phyloP scores from a whole-genome alignment of 2,888 invertebrate species.

The Caenorhabditis sp. region DNA sequence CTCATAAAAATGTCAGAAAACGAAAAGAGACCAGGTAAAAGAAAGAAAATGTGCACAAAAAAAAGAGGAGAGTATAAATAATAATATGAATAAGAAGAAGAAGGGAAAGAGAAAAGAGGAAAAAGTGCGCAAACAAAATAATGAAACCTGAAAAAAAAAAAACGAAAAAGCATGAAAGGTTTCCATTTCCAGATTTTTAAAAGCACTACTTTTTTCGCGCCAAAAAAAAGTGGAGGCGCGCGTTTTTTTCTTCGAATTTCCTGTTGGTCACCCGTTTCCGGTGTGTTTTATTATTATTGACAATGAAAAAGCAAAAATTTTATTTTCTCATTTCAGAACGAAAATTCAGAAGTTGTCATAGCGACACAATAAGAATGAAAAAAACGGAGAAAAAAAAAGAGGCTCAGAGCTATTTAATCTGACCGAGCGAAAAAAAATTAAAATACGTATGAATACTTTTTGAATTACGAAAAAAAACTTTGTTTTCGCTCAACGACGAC shows the following conservation, averaged over 20 bases:
- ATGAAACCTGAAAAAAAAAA: not conserved
- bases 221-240: too few species aligned
- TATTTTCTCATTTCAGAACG: not conserved
- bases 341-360: slow-evolving; percentile 1
- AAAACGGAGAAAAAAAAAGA: not conserved
- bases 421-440: not conserved
- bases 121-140: not conserved
- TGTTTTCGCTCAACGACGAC: not conserved
- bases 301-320: not conserved
- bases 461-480: not conserved
- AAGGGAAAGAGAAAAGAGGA: not conserved
- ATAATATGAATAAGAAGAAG: not conserved
- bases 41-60: too few species aligned
- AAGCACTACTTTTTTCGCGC: not conserved
- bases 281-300: not conserved
- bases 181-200: not conserved
- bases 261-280: not conserved
- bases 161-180: not conserved
- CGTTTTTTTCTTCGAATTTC: not conserved
- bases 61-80: not conserved
- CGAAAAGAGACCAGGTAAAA: too few species aligned
- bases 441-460: not conserved
- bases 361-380: not conserved
- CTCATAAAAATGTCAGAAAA: too few species aligned
- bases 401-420: not conserved